These are phyloP conservation scores for Drosophila azteca DNA, from an alignment of 1,140 invertebrate genomes.

Conservation along the genomic window DNA sequence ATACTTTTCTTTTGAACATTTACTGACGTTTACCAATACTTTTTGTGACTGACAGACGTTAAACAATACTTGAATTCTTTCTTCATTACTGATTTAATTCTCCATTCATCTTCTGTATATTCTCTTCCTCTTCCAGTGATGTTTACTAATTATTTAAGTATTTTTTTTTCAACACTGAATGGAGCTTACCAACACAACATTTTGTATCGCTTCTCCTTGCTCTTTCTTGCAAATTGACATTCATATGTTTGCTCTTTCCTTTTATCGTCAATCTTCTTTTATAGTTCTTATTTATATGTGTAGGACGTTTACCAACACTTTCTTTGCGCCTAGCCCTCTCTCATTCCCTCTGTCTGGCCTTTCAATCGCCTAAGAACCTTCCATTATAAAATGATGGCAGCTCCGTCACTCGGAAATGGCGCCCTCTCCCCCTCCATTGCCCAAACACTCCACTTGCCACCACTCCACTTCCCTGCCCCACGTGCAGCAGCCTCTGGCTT, in stretches of 20 bases:
- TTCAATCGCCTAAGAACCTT: conserved; percentile 52
- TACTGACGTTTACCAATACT: conserved; percentile 39
- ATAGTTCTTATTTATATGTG: too few species aligned
- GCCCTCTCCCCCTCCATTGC: neutral
- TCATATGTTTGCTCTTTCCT: too few species aligned
- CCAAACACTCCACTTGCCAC: neutral
- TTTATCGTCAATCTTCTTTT: too few species aligned
- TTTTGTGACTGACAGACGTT: too few species aligned
- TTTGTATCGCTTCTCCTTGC: too few species aligned
- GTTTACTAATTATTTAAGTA: too few species aligned
- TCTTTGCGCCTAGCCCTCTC: conserved; percentile 6
- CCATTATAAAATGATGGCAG: conserved; percentile 74
- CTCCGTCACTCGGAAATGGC: conserved; percentile 60
- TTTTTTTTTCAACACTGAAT: too few species aligned
- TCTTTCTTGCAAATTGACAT: too few species aligned
- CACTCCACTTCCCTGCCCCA: conserved; percentile 2
- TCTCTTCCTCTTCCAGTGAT: neutral
- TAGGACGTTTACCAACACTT: neutral
- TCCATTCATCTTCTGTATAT: too few species aligned
- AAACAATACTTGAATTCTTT: conserved; percentile 28
- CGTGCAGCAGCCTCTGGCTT: conserved; percentile 25
- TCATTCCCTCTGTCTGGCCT: conserved; percentile 23
- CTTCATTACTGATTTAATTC: too few species aligned
- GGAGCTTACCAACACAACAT: too few species aligned
- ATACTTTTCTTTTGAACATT: neutral